Percentiles rank a stretch among this genome's conserved stretches.
Conservation (phyloP, 2,113 vertebrate genomes). For the Peromyscus californicus region DNA sequence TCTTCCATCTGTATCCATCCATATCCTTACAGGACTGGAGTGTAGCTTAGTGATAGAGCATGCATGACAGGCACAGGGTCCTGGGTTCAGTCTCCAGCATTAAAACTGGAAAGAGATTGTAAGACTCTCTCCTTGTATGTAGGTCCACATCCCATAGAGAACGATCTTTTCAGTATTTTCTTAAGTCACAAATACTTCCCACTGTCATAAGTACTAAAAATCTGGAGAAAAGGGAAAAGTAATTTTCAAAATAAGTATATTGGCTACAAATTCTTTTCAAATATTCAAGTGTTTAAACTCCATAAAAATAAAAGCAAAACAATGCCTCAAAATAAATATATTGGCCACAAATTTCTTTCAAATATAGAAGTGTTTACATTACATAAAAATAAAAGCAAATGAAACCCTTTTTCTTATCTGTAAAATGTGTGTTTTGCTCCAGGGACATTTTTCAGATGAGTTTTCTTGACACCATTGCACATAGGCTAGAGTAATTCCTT, state of each 20-base stretch:
- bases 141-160: background rate
- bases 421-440: background rate
- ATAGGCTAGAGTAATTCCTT: background rate
- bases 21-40: background rate
- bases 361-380: background rate
- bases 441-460: background rate
- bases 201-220: background rate
- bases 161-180: background rate
- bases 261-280: background rate
- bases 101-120: background rate
- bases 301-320: background rate
- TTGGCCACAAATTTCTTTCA: background rate
- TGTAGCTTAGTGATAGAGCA: background rate
- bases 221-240: background rate
- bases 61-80: too few relatives aligned
- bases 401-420: background rate
- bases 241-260: background rate
- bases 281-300: background rate
- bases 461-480: background rate
- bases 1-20: background rate
- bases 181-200: background rate
- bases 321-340: background rate
- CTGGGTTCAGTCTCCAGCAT: background rate
- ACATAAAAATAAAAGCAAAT: background rate
- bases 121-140: background rate